Evolutionary conservation across 1,140 invertebrate species (phyloP), one percentile per base, ranked within the genome.

Genomic region (Macrobrachium rosenbergii): DNA sequence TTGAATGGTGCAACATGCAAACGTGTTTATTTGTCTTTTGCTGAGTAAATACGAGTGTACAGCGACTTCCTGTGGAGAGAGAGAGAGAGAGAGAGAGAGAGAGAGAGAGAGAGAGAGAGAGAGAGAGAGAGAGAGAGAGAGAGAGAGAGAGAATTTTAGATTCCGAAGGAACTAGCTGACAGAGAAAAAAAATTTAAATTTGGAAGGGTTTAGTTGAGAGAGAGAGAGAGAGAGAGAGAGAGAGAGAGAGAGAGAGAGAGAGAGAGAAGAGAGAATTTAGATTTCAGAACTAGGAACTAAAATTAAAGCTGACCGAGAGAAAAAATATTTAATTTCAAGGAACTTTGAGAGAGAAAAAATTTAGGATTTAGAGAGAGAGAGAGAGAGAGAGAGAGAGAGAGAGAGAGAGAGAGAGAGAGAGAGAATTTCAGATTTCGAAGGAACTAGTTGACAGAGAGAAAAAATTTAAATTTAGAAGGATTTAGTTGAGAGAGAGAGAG

Each of bases 231-330:
- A 73, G 69, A 60, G 69, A 60, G 37, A 80, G 78, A 81, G 64
- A 77, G 75, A 87, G 85, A 79, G 59, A 75, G 64, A 87, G 85
- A 84, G 82, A 84, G 82, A 88, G 67, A 83, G 69, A 60, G 58
- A 83, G 81, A 60, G 58, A 37, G 69, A 73, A 45, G n/a, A n/a
- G n/a, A n/a, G n/a, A n/a, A 21, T 12, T 17, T 21, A 73, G 45
- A 59, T 12, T n/a, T n/a, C n/a, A n/a, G n/a, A n/a, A n/a, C n/a
- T n/a, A 73, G 81, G 45, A n/a, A 43, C 10, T 21, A 19, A n/a
- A n/a, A n/a, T n/a, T n/a, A n/a, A n/a, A 17, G n/a, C 5, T 23
- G 23, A 82, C 43, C 2, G 28, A 82, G 43, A 58, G 28, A 52
- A n/a, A n/a, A n/a, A n/a, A n/a, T n/a, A n/a, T n/a, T n/a, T n/a